Conservation (phyloP, 2,888 invertebrate species). For the Cerastoderma edule region DNA sequence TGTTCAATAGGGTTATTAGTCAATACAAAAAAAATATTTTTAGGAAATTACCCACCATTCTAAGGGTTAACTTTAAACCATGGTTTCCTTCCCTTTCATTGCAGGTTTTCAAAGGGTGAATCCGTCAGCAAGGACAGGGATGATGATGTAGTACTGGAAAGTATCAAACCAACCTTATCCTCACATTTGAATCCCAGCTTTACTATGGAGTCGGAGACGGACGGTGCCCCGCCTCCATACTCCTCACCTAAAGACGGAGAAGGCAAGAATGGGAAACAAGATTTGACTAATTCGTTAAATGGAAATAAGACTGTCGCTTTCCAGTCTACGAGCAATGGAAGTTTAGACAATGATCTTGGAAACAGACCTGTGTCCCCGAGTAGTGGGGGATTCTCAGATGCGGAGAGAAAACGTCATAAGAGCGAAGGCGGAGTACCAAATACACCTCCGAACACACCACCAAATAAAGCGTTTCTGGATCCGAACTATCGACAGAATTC, state of each 20-base stretch:
- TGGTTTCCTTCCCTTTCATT: constrained; percentile 63
- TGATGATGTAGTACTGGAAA: constrained; percentile 26
- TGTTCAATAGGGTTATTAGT: no score
- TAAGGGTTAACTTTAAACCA: no score
- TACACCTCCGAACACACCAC: constrained; percentile 29
- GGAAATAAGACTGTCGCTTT: constrained; percentile 8
- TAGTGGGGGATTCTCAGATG: constrained; percentile 17
- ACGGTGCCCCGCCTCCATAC: constrained; percentile 47
- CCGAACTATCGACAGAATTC: constrained; percentile 59
- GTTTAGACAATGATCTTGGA: constrained; percentile 24
- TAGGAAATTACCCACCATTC: no score
- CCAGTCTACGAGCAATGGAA: constrained; percentile 19
- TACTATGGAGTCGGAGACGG: constrained; percentile 49
- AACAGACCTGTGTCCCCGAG: constrained; percentile 34
- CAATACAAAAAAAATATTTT: no score
- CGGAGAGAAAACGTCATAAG: constrained; percentile 58
- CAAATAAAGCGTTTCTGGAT: constrained; percentile 55
- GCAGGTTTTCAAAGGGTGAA: constrained; percentile 5
- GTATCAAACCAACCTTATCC: constrained; percentile 7
- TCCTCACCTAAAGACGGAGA: constrained; percentile 16
- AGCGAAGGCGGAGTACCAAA: constrained; percentile 59
- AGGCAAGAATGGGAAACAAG: constrained; percentile 4
- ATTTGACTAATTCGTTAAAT: neutral
- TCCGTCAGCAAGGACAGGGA: constrained; percentile 5
- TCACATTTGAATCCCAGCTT: constrained; percentile 53